Base-by-base conservation (phyloP, 2,797 vertebrate species). In the Ispidina picta region DNA sequence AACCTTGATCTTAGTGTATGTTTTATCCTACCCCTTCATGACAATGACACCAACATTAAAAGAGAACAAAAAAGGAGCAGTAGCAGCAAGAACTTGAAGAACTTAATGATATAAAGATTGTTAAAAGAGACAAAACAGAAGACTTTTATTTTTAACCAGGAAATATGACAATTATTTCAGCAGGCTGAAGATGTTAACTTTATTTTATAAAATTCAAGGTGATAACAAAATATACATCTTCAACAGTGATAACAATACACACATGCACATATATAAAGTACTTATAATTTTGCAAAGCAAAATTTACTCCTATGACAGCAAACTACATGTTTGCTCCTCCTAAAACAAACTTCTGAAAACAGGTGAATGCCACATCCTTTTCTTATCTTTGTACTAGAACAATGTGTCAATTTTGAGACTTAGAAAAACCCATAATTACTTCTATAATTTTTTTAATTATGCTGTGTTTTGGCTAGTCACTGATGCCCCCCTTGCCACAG, bases 11-110 rank as follows among this genome's bases (percentile, higher is more conserved):
- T 90, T 79, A 68, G 68, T 43, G 39, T 85, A 93, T 87, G 92
- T 94, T 96, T 96, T 95, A 95, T 96, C 91, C 91, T 97, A 94
- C 60, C 59, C 87, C 95, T 96, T 96, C 90, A 84, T 89, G 91
- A 92, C 94, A 95, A 96, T 90, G 95, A 90, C 90, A 95, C 85
- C 44, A 93, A 93, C 92, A 92, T 95, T 94, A 95, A 96, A 96
- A 92, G 93, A 88, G 43, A 93, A 83, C 20, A 84, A 81, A 91
- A 95, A 95, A 91, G 37, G 60, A 95, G 43, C 83, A 79, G 73
- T 26, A 93, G 83, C 92, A 87, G 88, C 81, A 91, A 96, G 79
- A 92, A 90, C 0, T 58, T 92, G 95, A 91, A 94, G 87, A 95
- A 77, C 86, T 83, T 95, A 94, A 96, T 92, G 87, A 82, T 65